phyloP scores from a whole-genome alignment of 2,113 vertebrate species.

The Agapornis roseicollis region DNA sequence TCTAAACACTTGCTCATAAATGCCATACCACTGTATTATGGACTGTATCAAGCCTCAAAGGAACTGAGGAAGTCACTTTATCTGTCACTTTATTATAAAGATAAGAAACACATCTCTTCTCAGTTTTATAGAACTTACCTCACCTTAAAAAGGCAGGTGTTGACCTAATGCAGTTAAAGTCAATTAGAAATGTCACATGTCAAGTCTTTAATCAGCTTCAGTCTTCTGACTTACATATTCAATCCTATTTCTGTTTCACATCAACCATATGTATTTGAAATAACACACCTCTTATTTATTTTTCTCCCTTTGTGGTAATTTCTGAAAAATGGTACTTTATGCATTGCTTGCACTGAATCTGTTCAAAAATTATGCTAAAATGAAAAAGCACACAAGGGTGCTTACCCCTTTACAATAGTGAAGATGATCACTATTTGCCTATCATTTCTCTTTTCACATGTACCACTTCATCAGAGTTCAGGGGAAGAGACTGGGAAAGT shows the following conservation, averaged over 20 bases:
- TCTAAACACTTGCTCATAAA: not conserved
- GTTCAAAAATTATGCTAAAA: not conserved
- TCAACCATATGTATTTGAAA: not conserved
- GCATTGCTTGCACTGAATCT: not conserved
- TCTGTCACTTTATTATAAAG: not conserved
- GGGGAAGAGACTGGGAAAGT: not conserved
- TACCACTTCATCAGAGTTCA: not conserved
- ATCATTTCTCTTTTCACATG: not conserved
- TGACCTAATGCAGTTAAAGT: not conserved
- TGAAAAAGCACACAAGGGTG: accelerated
- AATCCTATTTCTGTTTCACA: not conserved
- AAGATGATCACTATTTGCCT: not conserved
- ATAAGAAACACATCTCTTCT: not conserved
- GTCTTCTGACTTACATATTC: not conserved
- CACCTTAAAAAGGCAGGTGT: not conserved
- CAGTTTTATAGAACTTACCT: not conserved
- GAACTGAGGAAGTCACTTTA: not conserved
- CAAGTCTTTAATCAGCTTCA: not conserved
- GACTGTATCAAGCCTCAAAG: not conserved
- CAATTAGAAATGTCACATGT: not conserved
- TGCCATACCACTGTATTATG: not conserved
- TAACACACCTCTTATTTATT: not conserved
- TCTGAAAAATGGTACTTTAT: not conserved
- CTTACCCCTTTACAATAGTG: not conserved
- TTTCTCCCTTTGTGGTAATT: not conserved